Conservation (phyloP, 2,113 vertebrate genomes). For the Naja naja region DNA sequence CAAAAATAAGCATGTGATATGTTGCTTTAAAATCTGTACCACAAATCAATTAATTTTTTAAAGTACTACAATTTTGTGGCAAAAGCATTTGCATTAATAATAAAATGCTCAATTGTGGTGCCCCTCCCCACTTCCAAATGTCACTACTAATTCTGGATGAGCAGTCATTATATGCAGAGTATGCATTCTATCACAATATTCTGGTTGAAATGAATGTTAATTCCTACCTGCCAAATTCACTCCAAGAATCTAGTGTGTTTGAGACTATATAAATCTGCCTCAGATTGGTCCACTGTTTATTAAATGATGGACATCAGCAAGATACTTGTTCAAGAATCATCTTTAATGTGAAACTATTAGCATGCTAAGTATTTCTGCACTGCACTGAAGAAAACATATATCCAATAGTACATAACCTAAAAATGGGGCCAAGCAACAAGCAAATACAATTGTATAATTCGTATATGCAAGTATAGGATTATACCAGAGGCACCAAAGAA, state of each 20-base stretch:
- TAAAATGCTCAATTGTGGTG: neutral
- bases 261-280: neutral
- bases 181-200: neutral
- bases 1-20: neutral
- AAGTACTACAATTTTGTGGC: neutral
- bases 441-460: neutral
- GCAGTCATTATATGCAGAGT: neutral
- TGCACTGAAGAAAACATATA: neutral
- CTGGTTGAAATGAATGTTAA: neutral
- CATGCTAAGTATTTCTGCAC: neutral
- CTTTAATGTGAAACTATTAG: neutral
- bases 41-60: neutral
- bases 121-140: neutral
- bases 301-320: neutral
- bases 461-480: neutral
- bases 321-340: neutral
- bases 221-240: neutral
- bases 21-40: neutral
- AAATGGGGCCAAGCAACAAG: neutral
- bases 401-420: neutral
- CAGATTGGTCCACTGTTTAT: neutral
- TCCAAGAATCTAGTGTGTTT: neutral
- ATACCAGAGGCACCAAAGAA: neutral
- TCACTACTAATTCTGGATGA: neutral
- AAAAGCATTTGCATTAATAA: neutral